phyloP scores from a whole-genome alignment of 2,113 vertebrate species.

The Grammomys dolichurus region DNA sequence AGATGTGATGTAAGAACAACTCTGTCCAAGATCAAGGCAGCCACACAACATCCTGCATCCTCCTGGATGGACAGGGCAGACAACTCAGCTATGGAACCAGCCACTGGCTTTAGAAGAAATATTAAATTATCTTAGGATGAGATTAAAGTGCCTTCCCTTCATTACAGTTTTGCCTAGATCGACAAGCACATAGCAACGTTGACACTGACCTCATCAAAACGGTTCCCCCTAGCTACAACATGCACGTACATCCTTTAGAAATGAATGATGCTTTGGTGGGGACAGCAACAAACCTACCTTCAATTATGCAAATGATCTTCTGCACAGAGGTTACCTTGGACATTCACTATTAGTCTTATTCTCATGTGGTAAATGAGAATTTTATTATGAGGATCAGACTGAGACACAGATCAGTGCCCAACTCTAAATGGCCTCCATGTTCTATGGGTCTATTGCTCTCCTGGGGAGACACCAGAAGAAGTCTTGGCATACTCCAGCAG shows the following conservation, averaged over 20 bases:
- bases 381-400: not conserved
- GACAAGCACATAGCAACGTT: constrained; percentile 50
- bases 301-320: constrained; percentile 37
- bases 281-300: not conserved
- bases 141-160: constrained; percentile 37
- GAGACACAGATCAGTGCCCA: not conserved
- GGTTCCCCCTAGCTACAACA: not conserved
- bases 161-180: constrained; percentile 42
- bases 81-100: not conserved
- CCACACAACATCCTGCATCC: constrained; percentile 18
- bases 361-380: constrained; percentile 22
- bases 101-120: constrained; percentile 12
- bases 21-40: constrained; percentile 72
- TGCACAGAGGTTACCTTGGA: constrained; percentile 41
- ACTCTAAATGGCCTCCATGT: constrained; percentile 21
- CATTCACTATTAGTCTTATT: constrained; percentile 53
- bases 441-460: not conserved
- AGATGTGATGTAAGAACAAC: constrained; percentile 82
- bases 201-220: constrained; percentile 49
- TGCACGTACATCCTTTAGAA: constrained; percentile 33
- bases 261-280: not conserved
- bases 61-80: not conserved
- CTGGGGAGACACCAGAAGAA: not conserved
- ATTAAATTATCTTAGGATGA: not conserved
- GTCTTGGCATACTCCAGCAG: not conserved